Evolutionary conservation across 2,888 invertebrate species (phyloP), one percentile per base, ranked within the genome.

Genomic region (Timandra comae): DNA sequence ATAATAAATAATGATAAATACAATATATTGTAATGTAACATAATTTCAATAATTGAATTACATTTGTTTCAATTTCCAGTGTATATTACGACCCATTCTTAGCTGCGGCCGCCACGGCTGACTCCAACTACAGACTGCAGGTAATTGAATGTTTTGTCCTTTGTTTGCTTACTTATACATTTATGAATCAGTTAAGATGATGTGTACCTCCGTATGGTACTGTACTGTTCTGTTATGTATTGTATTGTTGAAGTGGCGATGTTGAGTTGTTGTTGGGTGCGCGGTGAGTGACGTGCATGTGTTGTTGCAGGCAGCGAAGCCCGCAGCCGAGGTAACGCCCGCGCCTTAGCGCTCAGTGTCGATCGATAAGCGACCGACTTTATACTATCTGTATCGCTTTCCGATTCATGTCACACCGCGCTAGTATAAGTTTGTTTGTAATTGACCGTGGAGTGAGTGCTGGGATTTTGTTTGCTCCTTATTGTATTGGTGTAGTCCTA

Each of bases 31-130:
- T 24, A 5, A 22, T 25, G 5, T 11, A 11, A 11, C 7, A 7
- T n/a, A 23, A 9, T n/a, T 24, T 36, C 21, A 16, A 6, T 16
- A 6, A 16, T 6, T 31, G 26, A 20, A 27, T 23, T 30, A 25
- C n/a, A 29, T 29, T 33, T 38, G 39, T 62, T 72, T 66, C 60
- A 62, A 73, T 74, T 87, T 90, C 84, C 87, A 94, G 96, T 86
- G 93, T 97, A 56, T 97, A 97, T 89, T 97, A 97, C 88, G 97
- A 97, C 89, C 97, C 96, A 64, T 96, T 96, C 90, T 88, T 97
- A 88, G 95, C 96, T 53, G 94, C 95, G 55, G 94, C 95, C 49
- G 93, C 93, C 49, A 87, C 89, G 59, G 92, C 93, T 63, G 95
- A 95, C 87, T 93, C 93, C 52, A 94, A 93, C 88, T 94, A 95